phyloP scores from a whole-genome alignment of 2,888 invertebrate genomes.

The Stenodera caucasica region DNA sequence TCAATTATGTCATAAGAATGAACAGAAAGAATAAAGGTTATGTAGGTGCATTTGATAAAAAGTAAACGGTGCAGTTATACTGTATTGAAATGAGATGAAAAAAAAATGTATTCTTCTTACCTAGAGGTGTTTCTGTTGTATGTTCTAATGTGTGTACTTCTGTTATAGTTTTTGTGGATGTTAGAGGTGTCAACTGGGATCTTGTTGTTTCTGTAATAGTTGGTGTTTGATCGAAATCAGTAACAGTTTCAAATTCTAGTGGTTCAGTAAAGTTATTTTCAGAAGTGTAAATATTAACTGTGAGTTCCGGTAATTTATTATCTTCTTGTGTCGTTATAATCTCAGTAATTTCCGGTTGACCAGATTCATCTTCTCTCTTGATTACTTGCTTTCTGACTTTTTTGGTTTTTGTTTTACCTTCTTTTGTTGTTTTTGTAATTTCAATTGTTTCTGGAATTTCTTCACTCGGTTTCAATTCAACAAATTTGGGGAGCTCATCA shows the following conservation, averaged over 20 bases:
- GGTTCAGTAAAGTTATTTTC: slow-evolving; percentile 26
- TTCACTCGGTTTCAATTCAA: slow-evolving; percentile 28
- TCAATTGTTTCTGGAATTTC: slow-evolving; percentile 32
- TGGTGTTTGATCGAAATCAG: slow-evolving; percentile 28
- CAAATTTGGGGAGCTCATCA: slow-evolving; percentile 27
- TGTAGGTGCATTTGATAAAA: slow-evolving; percentile 12
- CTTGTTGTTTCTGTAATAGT: slow-evolving; percentile 30
- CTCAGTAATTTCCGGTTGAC: slow-evolving; percentile 36
- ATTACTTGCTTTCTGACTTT: slow-evolving; percentile 52
- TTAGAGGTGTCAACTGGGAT: slow-evolving; percentile 40
- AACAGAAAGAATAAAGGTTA: slow-evolving; percentile 1
- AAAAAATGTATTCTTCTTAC: slow-evolving; percentile 39
- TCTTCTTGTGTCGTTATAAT: slow-evolving; percentile 33
- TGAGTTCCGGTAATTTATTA: slow-evolving; percentile 26
- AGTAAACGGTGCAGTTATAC: slow-evolving; percentile 9
- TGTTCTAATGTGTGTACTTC: slow-evolving; percentile 47
- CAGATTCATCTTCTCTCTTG: slow-evolving; percentile 45
- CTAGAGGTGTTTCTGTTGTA: slow-evolving; percentile 42
- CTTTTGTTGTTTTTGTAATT: slow-evolving; percentile 28
- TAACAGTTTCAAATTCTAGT: slow-evolving; percentile 25
- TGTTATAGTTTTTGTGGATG: slow-evolving; percentile 44
- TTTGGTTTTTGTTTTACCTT: slow-evolving; percentile 35
- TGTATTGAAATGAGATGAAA: neutral
- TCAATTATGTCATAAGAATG: slow-evolving; percentile 7
- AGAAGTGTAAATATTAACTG: slow-evolving; percentile 28